These are phyloP conservation scores for Blomia tropicalis DNA, from an alignment of 2,888 invertebrate genomes.

Conservation along the genomic window DNA sequence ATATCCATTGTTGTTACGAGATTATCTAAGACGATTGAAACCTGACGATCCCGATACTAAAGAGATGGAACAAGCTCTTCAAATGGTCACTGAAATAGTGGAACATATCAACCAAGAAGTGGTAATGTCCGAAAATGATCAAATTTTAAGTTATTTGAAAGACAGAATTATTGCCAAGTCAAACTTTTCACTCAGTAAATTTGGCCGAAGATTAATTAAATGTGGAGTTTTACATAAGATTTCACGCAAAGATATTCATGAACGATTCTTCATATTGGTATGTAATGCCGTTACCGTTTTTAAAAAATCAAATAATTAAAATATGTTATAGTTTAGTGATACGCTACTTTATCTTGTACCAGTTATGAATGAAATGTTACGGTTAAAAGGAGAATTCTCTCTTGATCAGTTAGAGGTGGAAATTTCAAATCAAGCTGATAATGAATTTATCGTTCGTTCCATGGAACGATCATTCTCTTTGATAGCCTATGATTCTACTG, in stretches of 20 bases:
- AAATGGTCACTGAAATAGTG: conserved; percentile 44
- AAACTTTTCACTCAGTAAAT: conserved; percentile 41
- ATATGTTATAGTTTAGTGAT: conserved; percentile 36
- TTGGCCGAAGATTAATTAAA: conserved; percentile 45
- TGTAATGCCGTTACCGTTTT: conserved; percentile 31
- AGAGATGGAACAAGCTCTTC: conserved; percentile 44
- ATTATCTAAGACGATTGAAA: conserved; percentile 44
- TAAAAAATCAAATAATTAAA: conserved; percentile 2
- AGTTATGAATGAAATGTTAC: conserved; percentile 33
- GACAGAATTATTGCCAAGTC: conserved; percentile 35
- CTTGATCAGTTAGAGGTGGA: conserved; percentile 42
- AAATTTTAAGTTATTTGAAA: conserved; percentile 43
- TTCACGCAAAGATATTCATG: conserved; percentile 47
- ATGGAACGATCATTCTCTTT: conserved; percentile 43
- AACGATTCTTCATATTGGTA: conserved; percentile 49
- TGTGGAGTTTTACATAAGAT: conserved; percentile 49
- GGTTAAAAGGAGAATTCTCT: conserved; percentile 42
- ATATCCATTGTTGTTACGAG: conserved; percentile 46
- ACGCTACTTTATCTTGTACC: conserved; percentile 38
- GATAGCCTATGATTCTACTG: conserved; percentile 38
- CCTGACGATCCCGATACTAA: conserved; percentile 41
- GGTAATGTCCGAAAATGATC: conserved; percentile 43
- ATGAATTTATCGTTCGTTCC: conserved; percentile 44
- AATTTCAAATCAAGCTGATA: conserved; percentile 38
- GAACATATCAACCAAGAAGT: conserved; percentile 45